Conservation (phyloP, 1,140 invertebrate genomes). For the Aricia agestis region DNA sequence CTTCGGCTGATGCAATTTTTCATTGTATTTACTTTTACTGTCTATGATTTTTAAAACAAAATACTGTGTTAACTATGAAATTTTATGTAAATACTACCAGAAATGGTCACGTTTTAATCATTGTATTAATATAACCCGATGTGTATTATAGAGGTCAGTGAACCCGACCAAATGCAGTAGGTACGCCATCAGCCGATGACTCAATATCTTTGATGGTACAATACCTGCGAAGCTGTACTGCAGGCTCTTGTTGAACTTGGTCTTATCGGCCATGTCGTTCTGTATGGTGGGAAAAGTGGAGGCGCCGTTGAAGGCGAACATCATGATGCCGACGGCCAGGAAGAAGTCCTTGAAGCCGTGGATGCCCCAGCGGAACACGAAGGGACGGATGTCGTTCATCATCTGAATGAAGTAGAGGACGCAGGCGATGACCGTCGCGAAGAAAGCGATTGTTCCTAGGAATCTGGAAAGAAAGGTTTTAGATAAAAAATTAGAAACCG, state of each 20-base stretch:
- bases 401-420: slow-evolving; percentile 79
- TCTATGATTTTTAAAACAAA: no score
- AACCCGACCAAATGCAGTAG: no score
- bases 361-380: slow-evolving; percentile 54
- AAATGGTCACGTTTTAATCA: no score
- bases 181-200: no score
- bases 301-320: slow-evolving; percentile 82
- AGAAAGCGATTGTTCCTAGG: slow-evolving; percentile 74
- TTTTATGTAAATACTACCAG: no score
- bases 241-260: slow-evolving; percentile 76
- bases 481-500: no score
- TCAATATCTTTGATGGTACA: neutral
- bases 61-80: no score
- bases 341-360: slow-evolving; percentile 77
- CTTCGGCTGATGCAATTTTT: no score
- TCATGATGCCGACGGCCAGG: slow-evolving; percentile 79
- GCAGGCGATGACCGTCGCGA: slow-evolving; percentile 77
- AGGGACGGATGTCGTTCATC: slow-evolving; percentile 63
- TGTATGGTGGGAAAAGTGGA: slow-evolving; percentile 84
- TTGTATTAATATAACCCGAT: no score
- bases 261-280: slow-evolving; percentile 81
- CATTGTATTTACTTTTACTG: no score
- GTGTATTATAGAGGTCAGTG: no score
- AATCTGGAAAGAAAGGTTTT: slow-evolving; percentile 36
- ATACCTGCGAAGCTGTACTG: slow-evolving; percentile 75